These are phyloP conservation scores for Neoascia interrupta DNA, from an alignment of 2,888 invertebrate species.

Conservation along the genomic window DNA sequence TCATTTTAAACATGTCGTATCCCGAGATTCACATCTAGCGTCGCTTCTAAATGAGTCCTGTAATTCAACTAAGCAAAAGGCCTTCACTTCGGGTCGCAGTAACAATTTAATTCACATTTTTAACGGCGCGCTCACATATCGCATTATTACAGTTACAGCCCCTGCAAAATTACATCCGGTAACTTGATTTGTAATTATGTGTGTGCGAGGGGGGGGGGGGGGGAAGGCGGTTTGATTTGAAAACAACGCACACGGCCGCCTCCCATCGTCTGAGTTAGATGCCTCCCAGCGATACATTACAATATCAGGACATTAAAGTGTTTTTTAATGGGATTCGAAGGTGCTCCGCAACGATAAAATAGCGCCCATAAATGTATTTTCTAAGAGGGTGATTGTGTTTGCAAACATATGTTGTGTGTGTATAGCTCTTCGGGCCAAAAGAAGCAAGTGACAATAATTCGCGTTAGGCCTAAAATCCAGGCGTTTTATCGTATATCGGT, in stretches of 20 bases:
- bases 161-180: conserved; percentile 10
- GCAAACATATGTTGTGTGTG: background rate
- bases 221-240: too few relatives aligned
- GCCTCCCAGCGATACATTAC: conserved; percentile 2
- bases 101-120: conserved; percentile 15
- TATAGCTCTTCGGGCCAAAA: too few relatives aligned
- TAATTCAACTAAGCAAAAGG: conserved; percentile 15
- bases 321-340: conserved; percentile 24
- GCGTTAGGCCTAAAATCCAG: conserved; percentile 17
- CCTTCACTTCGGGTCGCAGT: background rate
- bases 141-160: conserved; percentile 3
- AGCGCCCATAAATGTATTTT: background rate
- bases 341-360: conserved; percentile 15
- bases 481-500: conserved; percentile 33
- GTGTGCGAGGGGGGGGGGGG: too few relatives aligned
- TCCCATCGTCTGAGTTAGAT: background rate
- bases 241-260: background rate
- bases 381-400: background rate
- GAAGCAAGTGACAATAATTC: conserved; percentile 35
- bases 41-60: background rate
- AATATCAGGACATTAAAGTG: conserved; percentile 26
- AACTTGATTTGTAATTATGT: conserved; percentile 1
- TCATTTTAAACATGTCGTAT: conserved; percentile 19
- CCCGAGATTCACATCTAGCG: too few relatives aligned
- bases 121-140: conserved; percentile 8